These are phyloP conservation scores for Falco peregrinus DNA, from an alignment of 2,797 vertebrate genomes.

Conservation along the genomic window DNA sequence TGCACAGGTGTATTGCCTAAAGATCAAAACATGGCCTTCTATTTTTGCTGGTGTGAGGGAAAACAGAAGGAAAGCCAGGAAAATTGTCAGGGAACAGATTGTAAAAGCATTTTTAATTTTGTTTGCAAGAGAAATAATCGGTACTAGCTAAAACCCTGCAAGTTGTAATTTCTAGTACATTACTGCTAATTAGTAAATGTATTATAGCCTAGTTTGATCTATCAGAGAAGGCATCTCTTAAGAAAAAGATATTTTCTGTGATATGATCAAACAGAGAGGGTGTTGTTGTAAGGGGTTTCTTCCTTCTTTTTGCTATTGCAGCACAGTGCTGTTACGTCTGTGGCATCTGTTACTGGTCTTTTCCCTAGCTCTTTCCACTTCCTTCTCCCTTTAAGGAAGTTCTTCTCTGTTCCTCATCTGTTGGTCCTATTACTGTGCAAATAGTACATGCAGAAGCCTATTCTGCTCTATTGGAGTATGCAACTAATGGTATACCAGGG, in stretches of 20 bases:
- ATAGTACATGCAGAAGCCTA: neutral
- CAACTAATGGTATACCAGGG: fast-evolving
- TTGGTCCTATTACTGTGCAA: neutral
- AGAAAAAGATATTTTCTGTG: neutral
- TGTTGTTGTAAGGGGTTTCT: neutral
- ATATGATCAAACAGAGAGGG: neutral
- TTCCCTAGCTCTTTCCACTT: neutral
- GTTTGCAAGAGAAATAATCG: neutral
- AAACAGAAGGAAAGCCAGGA: slow-evolving; percentile 21
- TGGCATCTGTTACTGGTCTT: neutral
- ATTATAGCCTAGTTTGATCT: neutral
- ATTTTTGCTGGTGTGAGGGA: neutral
- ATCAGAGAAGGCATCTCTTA: neutral
- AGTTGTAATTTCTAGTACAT: slow-evolving; percentile 21
- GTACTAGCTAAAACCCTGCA: neutral
- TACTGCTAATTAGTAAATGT: slow-evolving; percentile 32
- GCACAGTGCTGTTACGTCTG: fast-evolving
- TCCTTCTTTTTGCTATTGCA: neutral
- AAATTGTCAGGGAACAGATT: slow-evolving; percentile 24
- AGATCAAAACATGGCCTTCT: neutral
- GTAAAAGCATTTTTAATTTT: slow-evolving; percentile 32
- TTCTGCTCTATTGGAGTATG: neutral
- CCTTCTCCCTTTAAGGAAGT: neutral
- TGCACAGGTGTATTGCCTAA: slow-evolving; percentile 33
- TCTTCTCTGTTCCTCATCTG: neutral